These are phyloP conservation scores for Choreutis nemorana DNA, from an alignment of 2,888 invertebrate species.

Conservation along the genomic window DNA sequence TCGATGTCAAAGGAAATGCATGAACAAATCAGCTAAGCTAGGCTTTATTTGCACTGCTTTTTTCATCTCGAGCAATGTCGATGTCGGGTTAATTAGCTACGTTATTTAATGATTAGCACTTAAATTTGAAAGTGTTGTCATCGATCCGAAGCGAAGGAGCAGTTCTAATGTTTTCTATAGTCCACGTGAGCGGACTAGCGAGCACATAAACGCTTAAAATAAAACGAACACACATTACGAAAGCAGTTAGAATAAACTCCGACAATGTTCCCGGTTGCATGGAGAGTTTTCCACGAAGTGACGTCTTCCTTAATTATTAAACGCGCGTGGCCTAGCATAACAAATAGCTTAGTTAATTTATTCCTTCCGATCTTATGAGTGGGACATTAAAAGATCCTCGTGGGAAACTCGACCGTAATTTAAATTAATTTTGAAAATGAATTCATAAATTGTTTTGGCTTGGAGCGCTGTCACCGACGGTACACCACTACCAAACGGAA, in stretches of 20 bases:
- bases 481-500: too few species aligned
- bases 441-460: slow-evolving; percentile 30
- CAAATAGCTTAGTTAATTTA: slow-evolving; percentile 45
- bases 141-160: too few species aligned
- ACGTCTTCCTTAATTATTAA: slow-evolving; percentile 17
- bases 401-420: slow-evolving; percentile 27
- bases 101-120: too few species aligned
- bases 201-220: slow-evolving; percentile 4
- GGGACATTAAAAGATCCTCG: slow-evolving; percentile 43
- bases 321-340: slow-evolving; percentile 37
- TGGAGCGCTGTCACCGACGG: slow-evolving; percentile 12
- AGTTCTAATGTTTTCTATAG: too few species aligned
- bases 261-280: slow-evolving; percentile 14
- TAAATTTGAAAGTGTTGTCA: too few species aligned
- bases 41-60: too few species aligned
- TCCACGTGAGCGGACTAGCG: too few species aligned
- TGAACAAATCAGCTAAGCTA: too few species aligned
- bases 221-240: slow-evolving; percentile 4
- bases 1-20: too few species aligned
- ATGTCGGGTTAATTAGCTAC: too few species aligned
- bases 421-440: slow-evolving; percentile 37
- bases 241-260: slow-evolving; percentile 6
- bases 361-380: slow-evolving; percentile 44
- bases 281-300: too few species aligned
- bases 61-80: too few species aligned